Percentiles rank a stretch among this genome's conserved stretches.
Evolutionary conservation across 2,113 vertebrate species (phyloP).

Genomic region (Scomber japonicus): DNA sequence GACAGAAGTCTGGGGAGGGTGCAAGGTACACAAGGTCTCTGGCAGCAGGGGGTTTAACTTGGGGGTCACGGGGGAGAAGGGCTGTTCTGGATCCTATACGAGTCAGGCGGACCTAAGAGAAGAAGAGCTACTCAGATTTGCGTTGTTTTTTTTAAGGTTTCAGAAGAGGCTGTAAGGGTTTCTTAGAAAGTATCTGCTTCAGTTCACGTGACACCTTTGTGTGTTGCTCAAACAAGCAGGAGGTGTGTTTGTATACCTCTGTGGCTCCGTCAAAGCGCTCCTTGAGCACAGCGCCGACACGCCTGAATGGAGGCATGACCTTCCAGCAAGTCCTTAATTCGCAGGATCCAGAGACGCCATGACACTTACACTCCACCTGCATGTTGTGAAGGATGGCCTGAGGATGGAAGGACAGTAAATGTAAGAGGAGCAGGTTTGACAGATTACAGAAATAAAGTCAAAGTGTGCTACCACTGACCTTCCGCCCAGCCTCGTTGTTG

Average conservation of each 20-base stretch:
- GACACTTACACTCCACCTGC: constrained; percentile 87
- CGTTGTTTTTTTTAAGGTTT: background rate
- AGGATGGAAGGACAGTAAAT: background rate
- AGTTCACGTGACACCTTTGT: no score
- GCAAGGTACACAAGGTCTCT: constrained; percentile 84
- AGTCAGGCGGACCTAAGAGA: constrained; percentile 82
- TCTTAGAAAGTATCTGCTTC: background rate
- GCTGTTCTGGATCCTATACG: constrained; percentile 83
- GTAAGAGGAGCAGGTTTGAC: background rate
- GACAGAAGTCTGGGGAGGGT: constrained; percentile 85
- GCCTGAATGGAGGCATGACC: constrained; percentile 84
- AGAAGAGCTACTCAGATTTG: background rate
- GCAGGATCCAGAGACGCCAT: constrained; percentile 84
- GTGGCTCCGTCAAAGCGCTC: constrained; percentile 85
- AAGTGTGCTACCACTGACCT: constrained; percentile 64
- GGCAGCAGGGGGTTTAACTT: constrained; percentile 83
- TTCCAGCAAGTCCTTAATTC: constrained; percentile 86
- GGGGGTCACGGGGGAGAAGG: constrained; percentile 84
- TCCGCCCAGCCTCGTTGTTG: constrained; percentile 86
- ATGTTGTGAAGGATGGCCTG: constrained; percentile 87
- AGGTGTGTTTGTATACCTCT: constrained; percentile 72
- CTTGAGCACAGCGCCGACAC: constrained; percentile 82
- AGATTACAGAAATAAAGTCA: background rate
- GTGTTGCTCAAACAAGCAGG: constrained; percentile 15
- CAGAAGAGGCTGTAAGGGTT: background rate